Evolutionary conservation across 2,113 vertebrate species (phyloP), one percentile per base, ranked within the genome.

Genomic region (Phalacrocorax pelagicus): DNA sequence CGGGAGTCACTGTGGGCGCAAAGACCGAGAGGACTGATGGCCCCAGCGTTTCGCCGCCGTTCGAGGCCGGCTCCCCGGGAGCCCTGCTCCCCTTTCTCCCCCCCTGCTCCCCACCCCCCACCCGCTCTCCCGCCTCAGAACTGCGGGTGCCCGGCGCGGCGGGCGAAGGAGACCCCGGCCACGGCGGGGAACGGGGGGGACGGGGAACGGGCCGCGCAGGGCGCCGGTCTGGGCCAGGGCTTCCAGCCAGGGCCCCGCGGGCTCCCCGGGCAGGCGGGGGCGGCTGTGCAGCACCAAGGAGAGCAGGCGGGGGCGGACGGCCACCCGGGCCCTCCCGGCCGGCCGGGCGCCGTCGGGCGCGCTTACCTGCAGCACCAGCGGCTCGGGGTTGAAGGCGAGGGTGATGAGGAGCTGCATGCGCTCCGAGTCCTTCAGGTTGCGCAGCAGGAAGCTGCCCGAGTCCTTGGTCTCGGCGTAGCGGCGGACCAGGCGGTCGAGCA

Each of bases 321-420:
- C 26, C 51, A 6, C 38, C 38, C 38, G 38, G 38, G 38, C 38
- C 38, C 38, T 38, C 38, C 38, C 38, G 38, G 38, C 38, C 38
- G 10, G 38, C 10, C 38, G 38, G 38, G 38, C 38, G 38, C 47
- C 5, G 47, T 19, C 9, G 24, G 44, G 36, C 23, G 63, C 36
- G 38, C 89, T 44, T 98, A 99, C 99, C 99, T 99, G 99, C 81
- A 99, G 98, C 72, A 99, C 99, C 81, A 99, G 98, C n/a, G 99
- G 99, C 96, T 99, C 99, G 3, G 99, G 99, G 98, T 99, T 99
- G 98, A 99, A 99, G 77, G 99, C 99, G 97, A 99, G 98, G 7
- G 99, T 99, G 98, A 99, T 99, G 94, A 99, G 98, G 73, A 99
- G 99, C 98, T 99, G 99, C 99, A 99, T 99, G 91, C 99, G 98